phyloP scores from a whole-genome alignment of 2,113 vertebrate species.

The Protobothrops mucrosquamatus region DNA sequence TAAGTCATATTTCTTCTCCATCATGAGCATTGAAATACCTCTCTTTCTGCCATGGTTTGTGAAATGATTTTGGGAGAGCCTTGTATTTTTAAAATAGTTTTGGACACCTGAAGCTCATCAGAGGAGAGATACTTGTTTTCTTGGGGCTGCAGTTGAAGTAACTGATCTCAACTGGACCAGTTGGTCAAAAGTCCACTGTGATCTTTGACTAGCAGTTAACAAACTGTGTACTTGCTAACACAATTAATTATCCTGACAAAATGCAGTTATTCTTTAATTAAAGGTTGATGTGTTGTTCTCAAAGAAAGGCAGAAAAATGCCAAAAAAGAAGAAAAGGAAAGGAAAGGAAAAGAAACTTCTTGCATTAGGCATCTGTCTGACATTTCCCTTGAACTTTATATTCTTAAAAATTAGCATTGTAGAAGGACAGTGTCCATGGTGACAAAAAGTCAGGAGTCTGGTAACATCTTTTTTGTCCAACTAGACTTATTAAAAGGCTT shows the following conservation, averaged over 20 bases:
- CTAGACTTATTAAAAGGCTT: neutral
- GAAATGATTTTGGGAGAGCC: neutral
- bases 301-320: neutral
- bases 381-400: neutral
- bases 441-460: neutral
- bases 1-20: neutral
- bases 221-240: neutral
- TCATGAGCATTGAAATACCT: neutral
- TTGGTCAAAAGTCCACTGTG: neutral
- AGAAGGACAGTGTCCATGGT: neutral
- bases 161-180: neutral
- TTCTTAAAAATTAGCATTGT: neutral
- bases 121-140: neutral
- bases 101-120: neutral
- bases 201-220: neutral
- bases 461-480: neutral
- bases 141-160: neutral
- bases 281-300: neutral
- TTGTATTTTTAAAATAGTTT: neutral
- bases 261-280: neutral
- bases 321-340: neutral
- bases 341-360: neutral
- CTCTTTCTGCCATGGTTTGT: neutral
- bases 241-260: neutral
- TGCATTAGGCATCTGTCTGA: neutral